Evolutionary conservation across 1,140 invertebrate species (phyloP).

Genomic region (Cydia pomonella): DNA sequence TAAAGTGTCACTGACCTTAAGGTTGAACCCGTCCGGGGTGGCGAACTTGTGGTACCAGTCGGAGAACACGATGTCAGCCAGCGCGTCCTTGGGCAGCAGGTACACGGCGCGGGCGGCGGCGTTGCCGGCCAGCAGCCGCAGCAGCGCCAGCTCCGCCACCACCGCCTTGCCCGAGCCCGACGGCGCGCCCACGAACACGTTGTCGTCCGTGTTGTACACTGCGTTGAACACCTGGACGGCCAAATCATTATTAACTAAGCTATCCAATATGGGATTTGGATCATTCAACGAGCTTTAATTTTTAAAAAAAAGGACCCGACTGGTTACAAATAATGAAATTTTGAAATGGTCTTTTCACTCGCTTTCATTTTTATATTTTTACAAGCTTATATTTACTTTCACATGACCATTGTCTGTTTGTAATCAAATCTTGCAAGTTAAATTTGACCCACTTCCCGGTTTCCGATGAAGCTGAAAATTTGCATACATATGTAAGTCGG

Average conservation of each 20-base stretch:
- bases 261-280: too few species aligned
- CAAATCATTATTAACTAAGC: background rate
- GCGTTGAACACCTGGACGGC: constrained; percentile 93
- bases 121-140: constrained; percentile 91
- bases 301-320: too few species aligned
- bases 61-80: constrained; percentile 94
- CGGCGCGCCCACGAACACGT: constrained; percentile 98
- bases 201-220: constrained; percentile 99
- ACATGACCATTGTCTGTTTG: too few species aligned
- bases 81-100: constrained; percentile 93
- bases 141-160: constrained; percentile 97
- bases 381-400: too few species aligned
- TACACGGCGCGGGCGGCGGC: constrained; percentile 92
- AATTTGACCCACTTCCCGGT: too few species aligned
- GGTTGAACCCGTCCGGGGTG: constrained; percentile 82
- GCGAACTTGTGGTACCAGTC: constrained; percentile 96
- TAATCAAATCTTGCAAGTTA: too few species aligned
- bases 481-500: too few species aligned
- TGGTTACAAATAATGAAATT: too few species aligned
- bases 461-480: too few species aligned
- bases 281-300: too few species aligned
- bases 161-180: constrained; percentile 98
- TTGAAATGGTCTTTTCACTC: too few species aligned
- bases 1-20: constrained; percentile 84
- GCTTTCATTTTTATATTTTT: too few species aligned